phyloP scores from a whole-genome alignment of 1,140 invertebrate species.

The Antheraea pernyi region DNA sequence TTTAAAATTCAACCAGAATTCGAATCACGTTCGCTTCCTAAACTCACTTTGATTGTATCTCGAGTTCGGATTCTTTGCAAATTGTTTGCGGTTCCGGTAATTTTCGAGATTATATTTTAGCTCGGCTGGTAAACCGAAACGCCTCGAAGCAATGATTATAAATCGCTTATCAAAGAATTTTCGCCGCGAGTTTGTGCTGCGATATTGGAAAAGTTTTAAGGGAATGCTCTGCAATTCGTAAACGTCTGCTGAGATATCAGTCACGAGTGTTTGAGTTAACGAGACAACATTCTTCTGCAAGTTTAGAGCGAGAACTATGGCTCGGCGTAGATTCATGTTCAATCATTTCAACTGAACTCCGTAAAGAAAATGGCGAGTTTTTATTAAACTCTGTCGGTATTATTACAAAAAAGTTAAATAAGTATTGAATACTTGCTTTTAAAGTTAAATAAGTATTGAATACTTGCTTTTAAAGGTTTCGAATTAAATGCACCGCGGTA shows the following conservation, averaged over 20 bases:
- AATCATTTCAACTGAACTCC: background rate
- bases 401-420: too few species aligned
- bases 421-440: too few species aligned
- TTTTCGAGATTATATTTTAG: slow-evolving; percentile 14
- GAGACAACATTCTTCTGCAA: slow-evolving; percentile 31
- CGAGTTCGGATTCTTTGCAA: slow-evolving; percentile 4
- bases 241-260: slow-evolving; percentile 43
- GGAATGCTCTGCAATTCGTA: slow-evolving; percentile 35
- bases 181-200: slow-evolving; percentile 39
- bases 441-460: too few species aligned
- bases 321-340: background rate
- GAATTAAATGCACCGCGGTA: too few species aligned
- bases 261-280: slow-evolving; percentile 43
- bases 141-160: slow-evolving; percentile 50
- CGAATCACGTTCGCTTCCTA: background rate
- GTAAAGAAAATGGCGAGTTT: background rate
- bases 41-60: slow-evolving; percentile 1
- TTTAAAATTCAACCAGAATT: background rate
- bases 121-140: slow-evolving; percentile 7
- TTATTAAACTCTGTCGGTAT: too few species aligned
- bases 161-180: slow-evolving; percentile 65
- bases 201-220: slow-evolving; percentile 63
- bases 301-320: slow-evolving; percentile 12
- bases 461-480: too few species aligned
- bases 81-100: background rate